Conservation (phyloP, 2,113 vertebrate genomes). For the Oreochromis spilurus region DNA sequence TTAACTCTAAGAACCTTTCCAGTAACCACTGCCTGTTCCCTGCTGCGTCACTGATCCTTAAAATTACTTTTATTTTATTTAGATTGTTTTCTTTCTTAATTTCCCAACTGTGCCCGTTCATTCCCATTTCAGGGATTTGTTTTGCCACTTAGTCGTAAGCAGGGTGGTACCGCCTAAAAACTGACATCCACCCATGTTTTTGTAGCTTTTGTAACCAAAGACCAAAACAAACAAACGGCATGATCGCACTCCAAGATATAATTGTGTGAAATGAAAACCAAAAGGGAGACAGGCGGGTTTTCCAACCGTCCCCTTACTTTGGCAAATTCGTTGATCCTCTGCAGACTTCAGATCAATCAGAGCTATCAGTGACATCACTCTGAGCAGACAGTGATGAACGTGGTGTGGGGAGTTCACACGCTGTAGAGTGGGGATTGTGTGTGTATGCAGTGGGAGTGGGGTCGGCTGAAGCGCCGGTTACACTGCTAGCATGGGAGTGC, state of each 20-base stretch:
- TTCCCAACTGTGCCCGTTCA: background rate
- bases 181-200: background rate
- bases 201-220: background rate
- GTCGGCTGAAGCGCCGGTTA: background rate
- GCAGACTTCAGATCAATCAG: constrained; percentile 13
- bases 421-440: background rate
- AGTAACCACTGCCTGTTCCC: background rate
- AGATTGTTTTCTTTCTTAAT: background rate
- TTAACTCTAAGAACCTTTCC: background rate
- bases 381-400: constrained; percentile 23
- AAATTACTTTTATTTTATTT: background rate
- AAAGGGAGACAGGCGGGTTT: background rate
- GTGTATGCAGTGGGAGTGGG: background rate
- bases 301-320: background rate
- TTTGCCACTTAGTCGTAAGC: background rate
- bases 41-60: background rate
- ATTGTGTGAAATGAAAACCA: background rate
- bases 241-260: background rate
- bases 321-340: background rate
- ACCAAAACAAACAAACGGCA: background rate
- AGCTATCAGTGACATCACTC: constrained; percentile 17
- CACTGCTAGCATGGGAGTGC: background rate
- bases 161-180: background rate
- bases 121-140: background rate
- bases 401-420: background rate